Conservation (phyloP, 2,888 invertebrate genomes). For the Drosophila infuscata region DNA sequence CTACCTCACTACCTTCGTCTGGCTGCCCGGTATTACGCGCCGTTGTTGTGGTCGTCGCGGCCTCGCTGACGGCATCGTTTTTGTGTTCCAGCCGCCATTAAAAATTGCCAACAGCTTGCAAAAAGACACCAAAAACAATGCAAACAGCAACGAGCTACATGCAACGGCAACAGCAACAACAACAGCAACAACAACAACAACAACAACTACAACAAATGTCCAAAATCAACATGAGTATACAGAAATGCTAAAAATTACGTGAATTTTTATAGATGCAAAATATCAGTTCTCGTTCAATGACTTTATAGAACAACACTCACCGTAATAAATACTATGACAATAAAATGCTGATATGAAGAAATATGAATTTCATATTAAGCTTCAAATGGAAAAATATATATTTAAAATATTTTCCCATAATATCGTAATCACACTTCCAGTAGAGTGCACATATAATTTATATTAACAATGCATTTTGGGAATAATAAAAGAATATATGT, state of each 20-base stretch:
- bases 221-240: conserved; percentile 14
- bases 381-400: not conserved
- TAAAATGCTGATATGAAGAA: not conserved
- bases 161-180: conserved; percentile 12
- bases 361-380: conserved; percentile 5
- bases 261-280: conserved; percentile 46
- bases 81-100: conserved; percentile 63
- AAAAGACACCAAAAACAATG: conserved; percentile 44
- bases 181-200: conserved; percentile 10
- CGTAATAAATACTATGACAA: not conserved
- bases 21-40: conserved; percentile 30
- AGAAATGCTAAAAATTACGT: conserved; percentile 13
- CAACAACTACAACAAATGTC: conserved; percentile 11
- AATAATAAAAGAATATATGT: not conserved
- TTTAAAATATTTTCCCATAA: not conserved
- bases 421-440: not conserved
- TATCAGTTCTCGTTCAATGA: conserved; percentile 52
- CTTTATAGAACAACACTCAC: conserved; percentile 37
- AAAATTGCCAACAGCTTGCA: conserved; percentile 64
- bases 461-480: not conserved
- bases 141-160: conserved; percentile 35
- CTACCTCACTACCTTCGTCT: not conserved
- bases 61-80: conserved; percentile 28
- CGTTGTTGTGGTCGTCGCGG: conserved; percentile 51
- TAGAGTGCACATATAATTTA: not conserved